Evolutionary conservation across 2,113 vertebrate species (phyloP).

Genomic region (Gobius niger): DNA sequence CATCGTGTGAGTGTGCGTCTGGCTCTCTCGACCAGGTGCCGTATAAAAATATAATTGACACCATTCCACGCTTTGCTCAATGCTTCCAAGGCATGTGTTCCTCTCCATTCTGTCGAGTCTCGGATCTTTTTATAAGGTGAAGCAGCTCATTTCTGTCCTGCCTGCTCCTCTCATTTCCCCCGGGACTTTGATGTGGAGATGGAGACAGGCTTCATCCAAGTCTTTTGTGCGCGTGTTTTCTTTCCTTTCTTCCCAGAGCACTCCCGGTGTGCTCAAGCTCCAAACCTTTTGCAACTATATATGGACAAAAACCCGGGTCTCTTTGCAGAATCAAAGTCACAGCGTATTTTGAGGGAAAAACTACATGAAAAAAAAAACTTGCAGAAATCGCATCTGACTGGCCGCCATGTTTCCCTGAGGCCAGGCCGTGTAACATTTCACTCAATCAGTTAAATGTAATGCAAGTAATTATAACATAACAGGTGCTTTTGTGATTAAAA

Average conservation of each 20-base stretch:
- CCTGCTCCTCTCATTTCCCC: conserved; percentile 21
- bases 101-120: conserved; percentile 9
- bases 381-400: too few relatives aligned
- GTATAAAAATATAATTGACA: conserved; percentile 11
- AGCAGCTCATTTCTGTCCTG: conserved; percentile 34
- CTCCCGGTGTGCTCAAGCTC: conserved; percentile 79
- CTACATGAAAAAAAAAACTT: too few relatives aligned
- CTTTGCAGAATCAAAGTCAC: not conserved
- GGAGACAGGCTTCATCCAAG: conserved; percentile 36
- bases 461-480: too few relatives aligned
- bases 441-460: too few relatives aligned
- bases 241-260: conserved; percentile 73
- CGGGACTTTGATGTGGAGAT: conserved; percentile 31
- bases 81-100: not conserved
- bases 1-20: conserved; percentile 10
- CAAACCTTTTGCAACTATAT: not conserved
- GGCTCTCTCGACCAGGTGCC: conserved; percentile 14
- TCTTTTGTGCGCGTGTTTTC: not conserved
- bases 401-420: too few relatives aligned
- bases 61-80: not conserved
- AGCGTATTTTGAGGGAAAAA: too few relatives aligned
- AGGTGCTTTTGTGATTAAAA: too few relatives aligned
- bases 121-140: conserved; percentile 36
- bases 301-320: not conserved
- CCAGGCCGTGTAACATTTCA: too few relatives aligned